Conservation (phyloP, 64 coral and sea anemone genomes). For the Pocillopora damicornis region DNA sequence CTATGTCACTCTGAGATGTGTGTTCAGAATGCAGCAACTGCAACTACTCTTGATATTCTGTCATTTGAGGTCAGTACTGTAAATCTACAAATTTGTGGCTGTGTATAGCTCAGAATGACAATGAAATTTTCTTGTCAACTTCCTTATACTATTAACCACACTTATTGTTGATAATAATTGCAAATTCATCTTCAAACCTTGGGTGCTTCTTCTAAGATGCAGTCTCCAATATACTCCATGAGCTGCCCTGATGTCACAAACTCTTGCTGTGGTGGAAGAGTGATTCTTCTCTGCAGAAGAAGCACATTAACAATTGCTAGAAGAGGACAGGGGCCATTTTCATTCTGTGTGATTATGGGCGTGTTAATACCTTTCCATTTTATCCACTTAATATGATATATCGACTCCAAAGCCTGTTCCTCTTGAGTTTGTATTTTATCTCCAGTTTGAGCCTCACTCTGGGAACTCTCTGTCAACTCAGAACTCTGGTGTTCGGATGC, state of each 20-base stretch:
- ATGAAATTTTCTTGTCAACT: no score
- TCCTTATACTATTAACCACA: no score
- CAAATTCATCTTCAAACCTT: conserved; percentile 52
- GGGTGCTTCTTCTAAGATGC: conserved; percentile 80
- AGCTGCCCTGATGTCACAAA: conserved; percentile 81
- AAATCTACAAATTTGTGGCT: no score
- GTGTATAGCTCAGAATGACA: no score
- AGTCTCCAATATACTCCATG: conserved; percentile 97
- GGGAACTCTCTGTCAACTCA: no score
- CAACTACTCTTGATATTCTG: no score
- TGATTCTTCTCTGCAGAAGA: conserved; percentile 78
- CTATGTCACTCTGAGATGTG: no score
- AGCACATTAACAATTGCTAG: conserved; percentile 92
- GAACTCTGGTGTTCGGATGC: background rate
- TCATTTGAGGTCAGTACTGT: no score
- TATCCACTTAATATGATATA: conserved; percentile 95
- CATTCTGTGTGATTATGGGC: conserved; percentile 92
- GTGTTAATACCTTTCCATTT: conserved; percentile 91
- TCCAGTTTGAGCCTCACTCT: background rate
- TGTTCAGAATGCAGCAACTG: no score
- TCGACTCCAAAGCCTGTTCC: conserved; percentile 39
- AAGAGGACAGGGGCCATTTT: conserved; percentile 95
- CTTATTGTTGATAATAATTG: background rate
- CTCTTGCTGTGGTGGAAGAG: conserved; percentile 79
- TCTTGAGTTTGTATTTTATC: background rate